These are phyloP conservation scores for Dryobates pubescens DNA, from an alignment of 2,797 vertebrate genomes.

Conservation along the genomic window DNA sequence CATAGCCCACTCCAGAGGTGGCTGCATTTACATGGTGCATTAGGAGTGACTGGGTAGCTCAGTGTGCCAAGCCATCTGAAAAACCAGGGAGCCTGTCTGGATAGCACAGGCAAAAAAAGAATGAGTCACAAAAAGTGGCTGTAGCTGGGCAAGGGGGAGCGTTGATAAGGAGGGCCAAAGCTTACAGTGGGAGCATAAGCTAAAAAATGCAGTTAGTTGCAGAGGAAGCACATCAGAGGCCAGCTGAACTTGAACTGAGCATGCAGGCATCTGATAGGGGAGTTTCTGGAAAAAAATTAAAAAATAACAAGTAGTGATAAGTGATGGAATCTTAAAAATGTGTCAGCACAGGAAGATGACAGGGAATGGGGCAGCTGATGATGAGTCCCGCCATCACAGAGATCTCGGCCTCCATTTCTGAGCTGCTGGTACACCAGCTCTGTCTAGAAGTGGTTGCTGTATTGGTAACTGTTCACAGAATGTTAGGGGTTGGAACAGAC, in stretches of 20 bases:
- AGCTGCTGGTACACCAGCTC: not conserved
- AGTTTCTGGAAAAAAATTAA: not conserved
- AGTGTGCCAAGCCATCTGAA: not conserved
- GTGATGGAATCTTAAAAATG: not conserved
- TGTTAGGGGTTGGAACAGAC: too few species aligned
- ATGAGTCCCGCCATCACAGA: not conserved
- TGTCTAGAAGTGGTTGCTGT: not conserved
- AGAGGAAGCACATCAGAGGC: not conserved
- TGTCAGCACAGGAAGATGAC: not conserved
- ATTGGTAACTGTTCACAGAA: not conserved
- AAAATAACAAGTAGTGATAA: not conserved
- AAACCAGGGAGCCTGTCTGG: not conserved
- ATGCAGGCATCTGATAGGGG: not conserved
- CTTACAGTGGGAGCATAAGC: not conserved
- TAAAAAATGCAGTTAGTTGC: not conserved
- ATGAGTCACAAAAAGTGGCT: not conserved
- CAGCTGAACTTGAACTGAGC: conserved; percentile 8
- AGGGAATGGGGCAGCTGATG: not conserved
- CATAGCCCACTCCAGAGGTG: not conserved
- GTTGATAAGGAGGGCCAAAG: not conserved
- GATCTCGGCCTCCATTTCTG: not conserved
- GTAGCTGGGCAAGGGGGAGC: not conserved
- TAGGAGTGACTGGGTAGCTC: not conserved
- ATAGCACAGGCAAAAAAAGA: not conserved
- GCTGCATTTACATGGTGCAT: not conserved